Evolutionary conservation across 2,888 invertebrate genomes (phyloP), one percentile per base, ranked within the genome.

Genomic region (Drosophila seclusa): DNA sequence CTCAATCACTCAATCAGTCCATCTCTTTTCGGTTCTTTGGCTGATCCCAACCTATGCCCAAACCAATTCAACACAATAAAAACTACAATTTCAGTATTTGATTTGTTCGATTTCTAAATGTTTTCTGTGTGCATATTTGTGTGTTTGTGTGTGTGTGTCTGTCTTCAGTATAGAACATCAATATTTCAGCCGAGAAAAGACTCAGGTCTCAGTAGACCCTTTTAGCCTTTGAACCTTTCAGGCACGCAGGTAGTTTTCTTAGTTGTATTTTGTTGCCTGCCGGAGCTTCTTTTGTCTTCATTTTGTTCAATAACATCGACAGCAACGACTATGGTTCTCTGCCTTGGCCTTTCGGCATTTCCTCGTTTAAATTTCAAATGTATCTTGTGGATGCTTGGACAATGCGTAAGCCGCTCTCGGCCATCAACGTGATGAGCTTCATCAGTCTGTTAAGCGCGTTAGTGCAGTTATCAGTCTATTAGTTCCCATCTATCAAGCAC

Each of bases 391-490:
- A 90, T 87, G 82, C 72, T 69, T 76, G 57, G 67, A 83, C 77
- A 85, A 79, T 87, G 86, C 90, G 86, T 87, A 90, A 90, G 82
- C 87, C 48, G 72, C 72, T 71, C 68, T 59, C 40, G 29, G 38
- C 29, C 68, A 68, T 68, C 72, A 45, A 36, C 48, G 63, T 58
- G 80, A 76, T 76, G 66, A 71, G 75, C 67, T 71, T 71, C 78
- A 72, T 75, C 64, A 73, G 67, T 61, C 58, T 34, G 57, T 68
- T 84, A 76, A 87, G 90, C 80, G 86, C 73, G 73, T 90, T 90
- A 88, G 67, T 54, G 84, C 89, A 84, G 84, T 84, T 84, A 84
- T 90, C 84, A 90, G 84, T 85, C 87, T 90, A 84, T 84, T 84
- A 84, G 84, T 69, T 63, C 62, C 32, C 68, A 76, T 85, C 69